Percentiles rank a stretch among this genome's conserved stretches.
These are phyloP conservation scores for Menidia beryllina DNA, from an alignment of 2,113 vertebrate species.

Conservation along the genomic window DNA sequence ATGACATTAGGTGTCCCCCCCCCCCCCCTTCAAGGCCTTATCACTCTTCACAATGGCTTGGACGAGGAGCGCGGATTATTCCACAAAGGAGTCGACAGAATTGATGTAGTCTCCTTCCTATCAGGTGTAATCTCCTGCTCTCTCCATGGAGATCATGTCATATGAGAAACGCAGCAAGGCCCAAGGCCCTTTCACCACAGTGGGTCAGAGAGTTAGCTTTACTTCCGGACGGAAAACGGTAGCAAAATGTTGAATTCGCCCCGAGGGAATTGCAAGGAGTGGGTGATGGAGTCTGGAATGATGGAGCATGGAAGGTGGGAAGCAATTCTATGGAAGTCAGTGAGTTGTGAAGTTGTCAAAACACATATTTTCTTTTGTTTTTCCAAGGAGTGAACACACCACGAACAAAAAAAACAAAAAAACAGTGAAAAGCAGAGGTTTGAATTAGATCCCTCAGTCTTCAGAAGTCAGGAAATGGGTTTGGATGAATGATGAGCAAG, in stretches of 20 bases:
- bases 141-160: conserved; percentile 51
- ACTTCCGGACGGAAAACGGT: conserved; percentile 55
- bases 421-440: conserved; percentile 57
- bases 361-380: conserved; percentile 64
- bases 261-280: conserved; percentile 30
- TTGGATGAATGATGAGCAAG: conserved; percentile 61
- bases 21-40: neutral
- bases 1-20: neutral
- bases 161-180: conserved; percentile 31
- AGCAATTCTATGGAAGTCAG: conserved; percentile 32
- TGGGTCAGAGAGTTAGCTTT: conserved; percentile 60
- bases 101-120: conserved; percentile 52
- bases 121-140: conserved; percentile 62
- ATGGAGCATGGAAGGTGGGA: conserved; percentile 26
- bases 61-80: conserved; percentile 56
- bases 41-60: conserved; percentile 58
- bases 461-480: conserved; percentile 73
- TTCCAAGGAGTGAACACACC: conserved; percentile 41
- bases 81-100: conserved; percentile 52
- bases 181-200: conserved; percentile 40
- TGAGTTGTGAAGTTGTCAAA: conserved; percentile 77
- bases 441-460: conserved; percentile 63
- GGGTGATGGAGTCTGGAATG: conserved; percentile 18
- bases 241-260: conserved; percentile 56
- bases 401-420: conserved; percentile 61